These are phyloP conservation scores for Heterohyrax brucei DNA, from an alignment of 2,797 vertebrate species.

Conservation along the genomic window DNA sequence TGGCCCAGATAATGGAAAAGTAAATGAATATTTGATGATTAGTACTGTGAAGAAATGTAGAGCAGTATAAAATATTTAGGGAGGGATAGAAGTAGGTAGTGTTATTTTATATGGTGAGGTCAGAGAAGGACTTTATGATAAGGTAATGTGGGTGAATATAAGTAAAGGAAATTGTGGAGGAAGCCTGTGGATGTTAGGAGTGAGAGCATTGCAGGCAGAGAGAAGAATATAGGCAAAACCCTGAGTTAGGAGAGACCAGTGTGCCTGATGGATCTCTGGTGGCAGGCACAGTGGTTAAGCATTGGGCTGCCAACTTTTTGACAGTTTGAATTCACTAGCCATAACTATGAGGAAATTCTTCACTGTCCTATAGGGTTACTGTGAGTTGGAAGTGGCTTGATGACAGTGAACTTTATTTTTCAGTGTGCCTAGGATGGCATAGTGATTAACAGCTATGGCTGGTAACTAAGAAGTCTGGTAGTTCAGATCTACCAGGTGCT, in stretches of 20 bases:
- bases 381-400: too few species aligned
- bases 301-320: too few species aligned
- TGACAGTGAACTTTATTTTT: too few species aligned
- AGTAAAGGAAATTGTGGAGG: neutral
- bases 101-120: neutral
- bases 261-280: neutral
- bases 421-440: neutral
- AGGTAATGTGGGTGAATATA: neutral
- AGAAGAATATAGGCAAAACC: neutral
- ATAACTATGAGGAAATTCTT: too few species aligned
- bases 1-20: neutral
- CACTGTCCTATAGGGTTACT: too few species aligned
- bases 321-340: too few species aligned
- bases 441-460: too few species aligned
- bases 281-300: too few species aligned
- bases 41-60: neutral
- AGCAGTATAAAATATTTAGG: neutral
- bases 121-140: neutral
- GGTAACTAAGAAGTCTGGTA: too few species aligned
- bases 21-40: neutral
- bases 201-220: neutral
- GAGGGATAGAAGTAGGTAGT: neutral
- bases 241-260: neutral
- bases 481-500: too few species aligned
- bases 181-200: neutral